Evolutionary conservation across 2,113 vertebrate genomes (phyloP), one percentile per base, ranked within the genome.

Genomic region (Opisthocomus hoazin): DNA sequence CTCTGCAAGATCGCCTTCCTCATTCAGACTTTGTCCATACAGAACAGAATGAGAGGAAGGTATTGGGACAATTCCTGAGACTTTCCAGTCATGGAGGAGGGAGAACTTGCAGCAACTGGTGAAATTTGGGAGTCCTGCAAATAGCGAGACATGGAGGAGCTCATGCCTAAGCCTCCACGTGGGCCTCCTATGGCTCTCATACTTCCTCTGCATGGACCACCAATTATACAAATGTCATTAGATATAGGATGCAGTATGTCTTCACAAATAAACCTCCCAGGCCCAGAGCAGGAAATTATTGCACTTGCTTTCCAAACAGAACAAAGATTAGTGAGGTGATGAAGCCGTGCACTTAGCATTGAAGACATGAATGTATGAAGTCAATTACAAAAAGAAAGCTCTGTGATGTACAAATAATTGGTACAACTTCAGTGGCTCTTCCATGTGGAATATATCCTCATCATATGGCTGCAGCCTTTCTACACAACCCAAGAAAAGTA

Each of bases 321-420:
- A 90, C 92, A 95, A 94, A 96, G 94, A 91, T 94, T 75, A 89
- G 78, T 46, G 69, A 48, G 37, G 46, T 96, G 96, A 96, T 94
- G 82, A 92, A 94, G 76, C 76, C 93, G 43, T 30, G 13, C 82
- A 51, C 89, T 94, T 92, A 93, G 76, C 60, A 60, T 10, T 53
- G 84, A 74, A 73, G 96, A 95, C 61, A 7, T 80, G 95, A 75
- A 91, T 51, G 80, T 93, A 95, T 92, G 79, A 93, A 96, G 93
- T 94, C 94, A 95, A 89, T 97, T 96, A 96, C 50, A 65, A 90
- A 93, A 90, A 61, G 89, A 95, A 90, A 95, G 69, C 79, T 96
- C 91, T 93, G 89, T 78, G 77, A 82, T 83, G 61, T 3, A 0
- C 89, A 70, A 77, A 83, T 94, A 94, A 96, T 97, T 91, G 92